Percentiles rank a stretch among this genome's conserved stretches.
Conservation (phyloP, 2,113 vertebrate genomes). For the Athene noctua region DNA sequence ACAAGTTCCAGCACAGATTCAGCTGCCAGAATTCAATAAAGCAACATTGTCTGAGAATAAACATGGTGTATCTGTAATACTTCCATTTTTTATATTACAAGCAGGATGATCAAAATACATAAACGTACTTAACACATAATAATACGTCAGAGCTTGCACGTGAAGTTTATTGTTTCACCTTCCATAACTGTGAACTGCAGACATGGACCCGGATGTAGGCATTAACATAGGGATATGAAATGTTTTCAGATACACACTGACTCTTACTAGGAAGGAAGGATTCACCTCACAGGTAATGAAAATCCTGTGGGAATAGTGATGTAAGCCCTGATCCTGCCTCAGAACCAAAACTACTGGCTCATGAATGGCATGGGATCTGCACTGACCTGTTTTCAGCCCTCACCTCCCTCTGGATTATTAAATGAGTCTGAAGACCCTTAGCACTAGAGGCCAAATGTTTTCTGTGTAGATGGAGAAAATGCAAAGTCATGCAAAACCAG, state of each 20-base stretch:
- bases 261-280: not conserved
- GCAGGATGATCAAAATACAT: not conserved
- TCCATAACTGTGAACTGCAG: not conserved
- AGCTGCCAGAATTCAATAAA: not conserved
- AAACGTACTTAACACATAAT: not conserved
- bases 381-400: not conserved
- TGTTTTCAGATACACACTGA: not conserved
- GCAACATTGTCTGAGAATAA: not conserved
- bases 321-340: not conserved
- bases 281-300: not conserved
- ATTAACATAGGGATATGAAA: not conserved
- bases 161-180: not conserved
- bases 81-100: not conserved
- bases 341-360: not conserved
- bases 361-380: not conserved
- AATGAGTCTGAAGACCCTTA: not conserved
- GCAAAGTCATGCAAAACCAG: not conserved
- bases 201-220: not conserved
- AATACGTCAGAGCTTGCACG: not conserved
- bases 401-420: not conserved
- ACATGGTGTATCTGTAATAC: not conserved
- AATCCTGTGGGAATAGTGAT: not conserved
- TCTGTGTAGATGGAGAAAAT: not conserved
- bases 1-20: not conserved
- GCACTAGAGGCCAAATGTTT: not conserved